Conservation (phyloP, 2,113 vertebrate genomes). For the Mola mola region DNA sequence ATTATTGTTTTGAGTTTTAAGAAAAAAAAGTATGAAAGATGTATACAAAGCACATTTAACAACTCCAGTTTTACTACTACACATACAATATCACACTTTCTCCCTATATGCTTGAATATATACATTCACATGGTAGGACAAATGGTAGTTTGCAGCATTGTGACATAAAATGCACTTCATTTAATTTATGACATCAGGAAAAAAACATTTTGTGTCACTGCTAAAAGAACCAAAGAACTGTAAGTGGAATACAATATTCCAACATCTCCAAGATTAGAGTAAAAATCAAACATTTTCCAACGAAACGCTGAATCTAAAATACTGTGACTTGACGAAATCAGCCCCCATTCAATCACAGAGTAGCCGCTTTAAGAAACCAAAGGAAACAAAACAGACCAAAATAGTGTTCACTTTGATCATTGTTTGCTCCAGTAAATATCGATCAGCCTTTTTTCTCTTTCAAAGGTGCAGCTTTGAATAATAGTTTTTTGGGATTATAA, state of each 20-base stretch:
- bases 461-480: no score
- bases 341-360: slow-evolving; percentile 7
- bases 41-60: not conserved
- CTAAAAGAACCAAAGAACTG: not conserved
- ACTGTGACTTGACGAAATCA: slow-evolving; percentile 4
- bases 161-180: slow-evolving; percentile 17
- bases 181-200: slow-evolving; percentile 9
- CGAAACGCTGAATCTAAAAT: slow-evolving; percentile 9
- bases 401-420: slow-evolving; percentile 3
- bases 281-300: slow-evolving; percentile 1
- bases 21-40: no score
- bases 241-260: not conserved
- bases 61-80: not conserved
- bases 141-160: slow-evolving; percentile 11
- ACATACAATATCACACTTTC: not conserved
- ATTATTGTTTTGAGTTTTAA: no score
- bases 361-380: not conserved
- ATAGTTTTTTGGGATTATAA: no score
- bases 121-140: not conserved
- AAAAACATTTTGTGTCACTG: not conserved
- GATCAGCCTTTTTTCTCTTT: not conserved
- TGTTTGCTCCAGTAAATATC: not conserved
- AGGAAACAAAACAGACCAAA: slow-evolving; percentile 3
- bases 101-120: not conserved
- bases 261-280: slow-evolving; percentile 4